phyloP scores from a whole-genome alignment of 2,797 vertebrate species.

The Eulemur rubriventer region DNA sequence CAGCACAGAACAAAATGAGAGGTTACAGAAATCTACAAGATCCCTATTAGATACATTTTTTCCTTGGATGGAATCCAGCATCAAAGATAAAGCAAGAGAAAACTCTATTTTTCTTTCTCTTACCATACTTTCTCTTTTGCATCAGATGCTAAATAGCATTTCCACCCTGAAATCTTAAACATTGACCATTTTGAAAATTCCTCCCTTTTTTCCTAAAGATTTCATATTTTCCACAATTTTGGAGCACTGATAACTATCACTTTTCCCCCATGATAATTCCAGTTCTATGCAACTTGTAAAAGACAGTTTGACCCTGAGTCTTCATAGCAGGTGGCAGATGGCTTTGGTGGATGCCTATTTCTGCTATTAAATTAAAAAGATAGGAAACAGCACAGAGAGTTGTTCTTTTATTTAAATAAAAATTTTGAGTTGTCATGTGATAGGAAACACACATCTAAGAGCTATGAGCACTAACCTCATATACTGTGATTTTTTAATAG shows the following conservation, averaged over 20 bases:
- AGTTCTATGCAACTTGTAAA: conserved; percentile 16
- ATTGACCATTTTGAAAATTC: not conserved
- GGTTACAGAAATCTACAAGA: not conserved
- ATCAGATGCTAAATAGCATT: not conserved
- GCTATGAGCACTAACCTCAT: not conserved
- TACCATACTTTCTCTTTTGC: not conserved
- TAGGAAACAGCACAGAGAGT: not conserved
- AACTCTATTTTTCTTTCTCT: not conserved
- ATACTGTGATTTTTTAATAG: not conserved
- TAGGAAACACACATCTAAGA: conserved; percentile 20
- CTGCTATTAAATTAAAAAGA: conserved; percentile 48
- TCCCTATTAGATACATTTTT: not conserved
- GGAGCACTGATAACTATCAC: not conserved
- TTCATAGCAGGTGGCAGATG: not conserved
- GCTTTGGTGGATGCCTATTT: not conserved
- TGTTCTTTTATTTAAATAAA: conserved; percentile 12
- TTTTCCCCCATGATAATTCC: not conserved
- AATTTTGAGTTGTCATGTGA: not conserved
- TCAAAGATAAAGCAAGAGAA: not conserved
- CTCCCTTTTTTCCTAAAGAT: not conserved
- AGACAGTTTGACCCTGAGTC: not conserved
- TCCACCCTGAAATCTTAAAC: not conserved
- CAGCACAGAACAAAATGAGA: not conserved
- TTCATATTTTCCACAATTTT: not conserved
- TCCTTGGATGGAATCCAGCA: not conserved